Base-by-base conservation (phyloP, 2,888 invertebrate genomes). In the Ischnura elegans region DNA sequence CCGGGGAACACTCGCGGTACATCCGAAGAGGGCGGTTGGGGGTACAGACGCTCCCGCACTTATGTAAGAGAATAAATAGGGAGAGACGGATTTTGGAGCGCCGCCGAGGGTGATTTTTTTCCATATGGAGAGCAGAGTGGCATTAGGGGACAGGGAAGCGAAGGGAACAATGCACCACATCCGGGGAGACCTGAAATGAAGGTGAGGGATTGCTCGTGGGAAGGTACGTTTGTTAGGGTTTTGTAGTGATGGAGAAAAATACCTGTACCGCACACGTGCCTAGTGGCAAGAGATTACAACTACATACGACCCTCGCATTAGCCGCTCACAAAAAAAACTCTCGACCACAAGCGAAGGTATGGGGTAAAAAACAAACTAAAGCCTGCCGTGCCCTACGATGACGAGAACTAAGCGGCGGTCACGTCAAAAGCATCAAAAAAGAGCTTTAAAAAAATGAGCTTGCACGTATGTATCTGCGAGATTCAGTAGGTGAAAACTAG, bases 381-480 rank as follows among this genome's bases (percentile, higher is more conserved):
- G 25, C 61, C 61, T 21, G 13, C 36, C 5, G 36, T 36, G 13
- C 36, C 16, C 13, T 36, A 10, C 36, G 76, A 8, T 36, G 36
- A 76, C 21, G 76, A 76, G 29, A n/a, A 51, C 19, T 51, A 76
- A 76, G 76, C 76, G 76, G 76, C 76, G 76, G 76, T 76, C 76
- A 36, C 29, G 76, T 76, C 76, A 76, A 76, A 51, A 76, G 76
- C 76, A 76, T 76, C 36, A 36, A 76, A 76, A 76, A 76, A 76
- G 8, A 10, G 29, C 76, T 76, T 21, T 76, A 51, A 2, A 16
- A 76, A 76, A 51, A 76, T 76, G 10, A 29, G 76, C n/a, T 8
- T 36, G 76, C 29, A 76, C 36, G 36, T 13, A 36, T 3, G 61
- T 36, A 13, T 13, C 13, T 2, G 5, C 76, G 10, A 25, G 61